Conservation (phyloP, 2,797 vertebrate genomes). For the Phyllotis vaccarum region DNA sequence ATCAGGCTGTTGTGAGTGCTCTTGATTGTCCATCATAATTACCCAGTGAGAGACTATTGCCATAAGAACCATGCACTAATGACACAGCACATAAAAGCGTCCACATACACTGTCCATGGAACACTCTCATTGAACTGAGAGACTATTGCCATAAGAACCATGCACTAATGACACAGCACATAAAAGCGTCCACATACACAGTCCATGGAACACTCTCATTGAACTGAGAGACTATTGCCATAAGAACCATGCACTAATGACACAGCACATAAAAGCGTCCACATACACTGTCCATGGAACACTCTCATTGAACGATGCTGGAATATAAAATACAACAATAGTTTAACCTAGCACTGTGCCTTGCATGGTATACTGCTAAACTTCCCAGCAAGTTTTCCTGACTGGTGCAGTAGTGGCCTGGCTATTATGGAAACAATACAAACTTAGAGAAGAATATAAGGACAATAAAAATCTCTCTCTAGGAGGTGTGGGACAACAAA, state of each 20-base stretch:
- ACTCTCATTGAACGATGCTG: neutral
- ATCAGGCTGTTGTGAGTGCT: neutral
- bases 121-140: neutral
- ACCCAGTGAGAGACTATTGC: neutral
- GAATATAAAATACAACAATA: neutral
- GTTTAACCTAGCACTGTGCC: neutral
- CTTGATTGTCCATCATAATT: neutral
- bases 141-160: neutral
- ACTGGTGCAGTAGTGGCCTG: neutral
- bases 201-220: too few species aligned
- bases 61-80: neutral
- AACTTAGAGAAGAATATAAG: neutral
- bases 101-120: too few species aligned
- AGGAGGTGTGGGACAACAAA: neutral
- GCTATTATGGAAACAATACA: neutral
- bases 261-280: too few species aligned
- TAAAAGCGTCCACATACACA: too few species aligned
- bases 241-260: too few species aligned
- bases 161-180: too few species aligned
- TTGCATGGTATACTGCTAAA: neutral
- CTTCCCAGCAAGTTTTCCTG: neutral
- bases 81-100: too few species aligned
- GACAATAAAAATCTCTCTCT: neutral
- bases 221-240: too few species aligned
- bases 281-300: too few species aligned